Conservation (phyloP, 2,888 invertebrate species). For the Amphipyra tragopoginis region DNA sequence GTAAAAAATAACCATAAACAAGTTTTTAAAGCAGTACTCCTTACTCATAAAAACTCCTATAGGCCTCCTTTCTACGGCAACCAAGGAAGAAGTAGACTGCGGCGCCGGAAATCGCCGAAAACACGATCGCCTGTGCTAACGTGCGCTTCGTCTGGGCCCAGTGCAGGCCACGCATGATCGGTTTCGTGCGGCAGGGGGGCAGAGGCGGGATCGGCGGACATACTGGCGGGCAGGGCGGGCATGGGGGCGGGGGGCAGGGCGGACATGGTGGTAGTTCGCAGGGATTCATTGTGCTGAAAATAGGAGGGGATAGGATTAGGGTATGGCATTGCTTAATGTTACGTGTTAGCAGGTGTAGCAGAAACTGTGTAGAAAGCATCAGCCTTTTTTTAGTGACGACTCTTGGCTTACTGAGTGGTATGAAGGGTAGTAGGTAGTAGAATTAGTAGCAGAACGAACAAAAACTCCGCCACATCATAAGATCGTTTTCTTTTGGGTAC, state of each 20-base stretch:
- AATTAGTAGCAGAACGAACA: too few relatives aligned
- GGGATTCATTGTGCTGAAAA: slow-evolving; percentile 56
- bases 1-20: too few relatives aligned
- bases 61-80: slow-evolving; percentile 89
- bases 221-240: slow-evolving; percentile 68
- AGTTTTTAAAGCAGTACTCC: slow-evolving; percentile 48
- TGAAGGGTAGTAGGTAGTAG: too few relatives aligned
- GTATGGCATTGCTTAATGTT: too few relatives aligned
- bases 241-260: slow-evolving; percentile 73
- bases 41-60: slow-evolving; percentile 95
- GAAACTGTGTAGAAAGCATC: too few relatives aligned
- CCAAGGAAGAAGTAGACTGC: slow-evolving; percentile 85
- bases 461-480: too few relatives aligned
- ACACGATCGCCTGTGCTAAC: slow-evolving; percentile 83
- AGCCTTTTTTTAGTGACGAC: too few relatives aligned
- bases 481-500: too few relatives aligned
- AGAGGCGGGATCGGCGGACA: slow-evolving; percentile 66
- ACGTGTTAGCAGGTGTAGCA: too few relatives aligned
- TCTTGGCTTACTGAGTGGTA: too few relatives aligned
- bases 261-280: slow-evolving; percentile 70
- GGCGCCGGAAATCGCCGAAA: slow-evolving; percentile 78
- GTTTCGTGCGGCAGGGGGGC: slow-evolving; percentile 79
- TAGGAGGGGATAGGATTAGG: too few relatives aligned
- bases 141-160: slow-evolving; percentile 90
- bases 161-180: slow-evolving; percentile 93